Percentiles rank a stretch among this genome's conserved stretches.
Conservation (phyloP, 2,113 vertebrate genomes). For the Zosterops borbonicus region DNA sequence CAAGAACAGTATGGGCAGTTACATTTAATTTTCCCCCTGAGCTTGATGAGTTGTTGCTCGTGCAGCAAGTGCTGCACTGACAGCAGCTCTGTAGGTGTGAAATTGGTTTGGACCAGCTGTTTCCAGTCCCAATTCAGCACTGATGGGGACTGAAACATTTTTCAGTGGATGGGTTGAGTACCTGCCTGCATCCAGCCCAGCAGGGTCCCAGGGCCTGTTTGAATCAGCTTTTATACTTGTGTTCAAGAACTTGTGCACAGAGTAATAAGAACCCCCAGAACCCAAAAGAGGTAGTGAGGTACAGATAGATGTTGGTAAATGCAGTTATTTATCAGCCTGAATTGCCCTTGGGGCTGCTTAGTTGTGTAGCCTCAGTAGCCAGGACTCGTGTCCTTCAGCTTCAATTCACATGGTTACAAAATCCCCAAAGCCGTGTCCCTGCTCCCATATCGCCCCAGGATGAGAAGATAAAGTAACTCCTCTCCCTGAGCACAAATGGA, state of each 20-base stretch:
- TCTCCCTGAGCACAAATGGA: neutral
- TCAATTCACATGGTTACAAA: neutral
- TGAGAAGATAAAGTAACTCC: neutral
- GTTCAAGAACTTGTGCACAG: neutral
- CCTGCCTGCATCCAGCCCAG: neutral
- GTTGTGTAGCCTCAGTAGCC: neutral
- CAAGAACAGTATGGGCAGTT: rapidly evolving
- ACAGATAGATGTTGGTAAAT: neutral
- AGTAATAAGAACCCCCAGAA: neutral
- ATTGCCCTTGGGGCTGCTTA: neutral
- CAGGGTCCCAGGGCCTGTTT: neutral
- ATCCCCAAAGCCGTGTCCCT: neutral
- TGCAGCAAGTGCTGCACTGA: rapidly evolving
- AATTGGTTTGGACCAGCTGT: neutral
- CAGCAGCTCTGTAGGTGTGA: neutral
- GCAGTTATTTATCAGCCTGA: neutral
- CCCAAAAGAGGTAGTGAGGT: neutral
- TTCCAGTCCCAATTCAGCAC: rapidly evolving
- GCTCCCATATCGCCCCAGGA: neutral
- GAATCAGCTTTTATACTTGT: neutral
- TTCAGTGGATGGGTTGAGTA: rapidly evolving
- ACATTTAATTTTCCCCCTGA: neutral
- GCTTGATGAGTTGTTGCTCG: rapidly evolving
- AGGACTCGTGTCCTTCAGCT: neutral
- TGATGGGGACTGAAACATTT: neutral